These are phyloP conservation scores for Brachionus manjavacas DNA, from an alignment of 1,140 invertebrate species.

Conservation along the genomic window DNA sequence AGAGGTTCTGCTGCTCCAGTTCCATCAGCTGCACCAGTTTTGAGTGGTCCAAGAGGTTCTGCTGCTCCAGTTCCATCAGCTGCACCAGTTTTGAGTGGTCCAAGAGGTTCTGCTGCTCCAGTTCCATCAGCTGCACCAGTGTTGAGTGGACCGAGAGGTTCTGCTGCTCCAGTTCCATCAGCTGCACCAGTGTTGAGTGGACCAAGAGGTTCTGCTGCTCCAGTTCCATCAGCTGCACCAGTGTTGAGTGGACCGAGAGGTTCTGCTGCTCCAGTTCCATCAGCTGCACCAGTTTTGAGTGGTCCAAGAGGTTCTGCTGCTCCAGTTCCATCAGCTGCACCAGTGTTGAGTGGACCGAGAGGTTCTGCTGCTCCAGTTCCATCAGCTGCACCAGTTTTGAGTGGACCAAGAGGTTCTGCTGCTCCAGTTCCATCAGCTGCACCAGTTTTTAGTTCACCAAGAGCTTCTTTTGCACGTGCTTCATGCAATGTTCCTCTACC, in stretches of 20 bases:
- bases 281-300: neutral
- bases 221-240: neutral
- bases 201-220: neutral
- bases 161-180: neutral
- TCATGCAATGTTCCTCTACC: neutral
- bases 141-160: neutral
- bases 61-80: neutral
- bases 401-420: neutral
- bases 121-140: neutral
- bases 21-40: neutral
- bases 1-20: neutral
- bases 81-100: neutral
- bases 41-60: neutral
- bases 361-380: neutral
- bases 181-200: neutral
- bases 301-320: neutral
- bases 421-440: neutral
- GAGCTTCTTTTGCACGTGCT: neutral
- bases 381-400: neutral
- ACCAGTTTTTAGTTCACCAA: neutral
- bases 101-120: neutral
- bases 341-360: neutral
- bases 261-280: neutral
- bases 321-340: neutral
- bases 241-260: neutral